Conservation (phyloP, 2,888 invertebrate species). For the Mystacides longicornis region DNA sequence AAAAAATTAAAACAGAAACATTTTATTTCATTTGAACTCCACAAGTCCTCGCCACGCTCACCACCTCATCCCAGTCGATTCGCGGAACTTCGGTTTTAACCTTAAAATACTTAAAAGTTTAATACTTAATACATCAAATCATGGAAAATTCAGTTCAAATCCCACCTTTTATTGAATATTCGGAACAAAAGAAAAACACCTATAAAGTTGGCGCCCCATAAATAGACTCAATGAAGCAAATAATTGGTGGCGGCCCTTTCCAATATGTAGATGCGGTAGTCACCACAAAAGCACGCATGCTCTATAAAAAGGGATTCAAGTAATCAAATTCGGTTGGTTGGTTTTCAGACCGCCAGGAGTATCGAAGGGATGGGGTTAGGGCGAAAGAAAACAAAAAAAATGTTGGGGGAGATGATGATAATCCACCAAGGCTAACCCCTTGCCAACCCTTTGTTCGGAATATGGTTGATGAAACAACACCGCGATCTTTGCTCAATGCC, state of each 20-base stretch:
- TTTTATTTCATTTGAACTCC: too few relatives aligned
- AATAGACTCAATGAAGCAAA: not conserved
- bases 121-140: too few relatives aligned
- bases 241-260: not conserved
- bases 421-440: not conserved
- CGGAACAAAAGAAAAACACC: too few relatives aligned
- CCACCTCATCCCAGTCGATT: too few relatives aligned
- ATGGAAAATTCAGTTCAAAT: too few relatives aligned
- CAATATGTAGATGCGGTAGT: conserved; percentile 18
- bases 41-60: too few relatives aligned
- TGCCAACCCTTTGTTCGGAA: not conserved
- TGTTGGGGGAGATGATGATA: not conserved
- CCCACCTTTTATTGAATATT: too few relatives aligned
- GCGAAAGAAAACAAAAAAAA: not conserved
- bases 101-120: too few relatives aligned
- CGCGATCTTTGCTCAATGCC: too few relatives aligned
- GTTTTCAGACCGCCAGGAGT: conserved; percentile 17
- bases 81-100: too few relatives aligned
- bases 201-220: not conserved
- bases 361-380: not conserved
- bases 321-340: conserved; percentile 27
- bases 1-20: too few relatives aligned
- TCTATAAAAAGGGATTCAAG: conserved; percentile 26
- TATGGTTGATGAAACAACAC: too few relatives aligned
- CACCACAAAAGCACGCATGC: conserved; percentile 17